phyloP scores from a whole-genome alignment of 2,113 vertebrate species.

The Macrotis lagotis region DNA sequence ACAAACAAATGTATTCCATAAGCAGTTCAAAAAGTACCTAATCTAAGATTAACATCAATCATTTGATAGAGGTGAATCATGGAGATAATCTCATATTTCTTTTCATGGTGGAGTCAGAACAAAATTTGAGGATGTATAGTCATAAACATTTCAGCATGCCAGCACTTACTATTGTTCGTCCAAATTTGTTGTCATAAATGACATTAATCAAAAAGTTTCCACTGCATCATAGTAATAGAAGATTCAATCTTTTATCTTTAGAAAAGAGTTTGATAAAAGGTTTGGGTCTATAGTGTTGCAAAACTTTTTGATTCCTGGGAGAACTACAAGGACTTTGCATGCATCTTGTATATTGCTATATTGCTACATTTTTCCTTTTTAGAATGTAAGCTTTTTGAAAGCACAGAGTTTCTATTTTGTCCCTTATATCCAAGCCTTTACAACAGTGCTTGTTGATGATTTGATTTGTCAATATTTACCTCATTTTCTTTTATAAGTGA shows the following conservation, averaged over 20 bases:
- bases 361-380: not conserved
- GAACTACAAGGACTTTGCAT: not conserved
- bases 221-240: not conserved
- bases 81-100: not conserved
- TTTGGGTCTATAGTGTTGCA: not conserved
- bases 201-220: not conserved
- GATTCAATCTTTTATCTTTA: not conserved
- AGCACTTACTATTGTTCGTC: not conserved
- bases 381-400: not conserved
- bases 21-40: not conserved
- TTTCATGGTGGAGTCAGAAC: not conserved
- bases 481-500: not conserved
- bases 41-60: not conserved
- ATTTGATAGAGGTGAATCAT: not conserved
- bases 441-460: not conserved
- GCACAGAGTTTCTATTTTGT: not conserved
- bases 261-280: not conserved
- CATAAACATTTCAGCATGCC: not conserved
- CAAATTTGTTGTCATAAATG: not conserved
- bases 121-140: not conserved
- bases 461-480: not conserved
- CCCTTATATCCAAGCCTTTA: not conserved
- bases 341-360: not conserved
- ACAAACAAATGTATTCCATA: not conserved
- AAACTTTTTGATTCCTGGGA: not conserved